phyloP scores from a whole-genome alignment of 2,888 invertebrate species.

The Podotricha telesiphe region DNA sequence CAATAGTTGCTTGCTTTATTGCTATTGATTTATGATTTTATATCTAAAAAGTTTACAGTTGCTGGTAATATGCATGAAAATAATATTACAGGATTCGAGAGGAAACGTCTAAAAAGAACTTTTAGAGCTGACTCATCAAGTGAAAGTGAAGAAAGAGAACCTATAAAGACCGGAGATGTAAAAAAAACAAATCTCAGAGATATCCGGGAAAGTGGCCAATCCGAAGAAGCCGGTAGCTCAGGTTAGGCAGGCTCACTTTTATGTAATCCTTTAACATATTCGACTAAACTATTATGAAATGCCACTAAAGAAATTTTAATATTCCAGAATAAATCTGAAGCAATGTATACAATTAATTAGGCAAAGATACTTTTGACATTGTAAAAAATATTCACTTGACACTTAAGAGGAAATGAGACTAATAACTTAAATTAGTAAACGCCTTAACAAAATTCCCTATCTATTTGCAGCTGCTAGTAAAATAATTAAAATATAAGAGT shows the following conservation, averaged over 20 bases:
- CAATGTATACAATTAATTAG: too few species aligned
- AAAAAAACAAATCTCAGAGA: slow-evolving; percentile 32
- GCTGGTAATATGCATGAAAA: neutral
- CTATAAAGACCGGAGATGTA: slow-evolving; percentile 42
- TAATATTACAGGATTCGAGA: slow-evolving; percentile 10
- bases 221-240: slow-evolving; percentile 43
- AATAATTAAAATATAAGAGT: too few species aligned
- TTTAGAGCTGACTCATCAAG: slow-evolving; percentile 39
- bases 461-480: too few species aligned
- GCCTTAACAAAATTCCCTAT: too few species aligned
- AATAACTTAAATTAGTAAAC: too few species aligned
- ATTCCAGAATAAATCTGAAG: too few species aligned
- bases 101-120: slow-evolving; percentile 36
- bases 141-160: slow-evolving; percentile 45
- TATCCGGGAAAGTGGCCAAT: slow-evolving; percentile 44
- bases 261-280: neutral
- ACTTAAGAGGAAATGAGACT: too few species aligned
- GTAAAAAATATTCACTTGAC: too few species aligned
- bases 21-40: slow-evolving; percentile 5
- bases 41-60: neutral
- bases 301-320: too few species aligned
- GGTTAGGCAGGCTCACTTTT: slow-evolving; percentile 27
- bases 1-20: slow-evolving; percentile 6
- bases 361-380: too few species aligned
- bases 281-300: too few species aligned